Conservation (phyloP, 2,888 invertebrate genomes). For the Aspidiotus destructor region DNA sequence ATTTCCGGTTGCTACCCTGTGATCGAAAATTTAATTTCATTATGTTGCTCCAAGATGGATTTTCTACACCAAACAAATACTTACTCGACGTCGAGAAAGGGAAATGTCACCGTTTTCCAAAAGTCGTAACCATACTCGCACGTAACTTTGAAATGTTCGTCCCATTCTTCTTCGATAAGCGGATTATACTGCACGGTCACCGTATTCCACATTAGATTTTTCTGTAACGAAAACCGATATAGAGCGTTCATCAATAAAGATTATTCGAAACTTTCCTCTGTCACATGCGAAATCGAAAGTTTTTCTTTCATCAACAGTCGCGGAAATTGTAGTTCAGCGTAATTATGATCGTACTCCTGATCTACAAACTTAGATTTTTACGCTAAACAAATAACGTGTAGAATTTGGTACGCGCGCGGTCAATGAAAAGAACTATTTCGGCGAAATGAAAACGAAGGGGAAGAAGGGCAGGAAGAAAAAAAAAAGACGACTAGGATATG, state of each 20-base stretch:
- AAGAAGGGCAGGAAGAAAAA: too few species aligned
- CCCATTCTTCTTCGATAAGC: constrained; percentile 84
- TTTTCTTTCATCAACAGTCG: too few species aligned
- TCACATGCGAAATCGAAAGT: background rate
- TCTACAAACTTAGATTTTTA: too few species aligned
- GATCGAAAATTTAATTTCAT: constrained; percentile 37
- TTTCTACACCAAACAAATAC: constrained; percentile 42
- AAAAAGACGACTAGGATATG: too few species aligned
- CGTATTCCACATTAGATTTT: constrained; percentile 95
- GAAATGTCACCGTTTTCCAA: constrained; percentile 93
- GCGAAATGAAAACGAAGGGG: too few species aligned
- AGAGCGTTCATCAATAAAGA: background rate
- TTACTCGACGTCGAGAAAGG: constrained; percentile 89
- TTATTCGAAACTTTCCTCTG: background rate
- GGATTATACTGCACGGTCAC: constrained; percentile 90
- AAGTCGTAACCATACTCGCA: constrained; percentile 94
- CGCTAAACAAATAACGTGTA: too few species aligned
- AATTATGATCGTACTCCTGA: too few species aligned
- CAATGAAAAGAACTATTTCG: too few species aligned
- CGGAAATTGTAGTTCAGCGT: too few species aligned
- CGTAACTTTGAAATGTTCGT: constrained; percentile 90
- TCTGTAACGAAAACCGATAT: constrained; percentile 47
- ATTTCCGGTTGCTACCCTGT: constrained; percentile 84
- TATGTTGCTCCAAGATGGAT: background rate
- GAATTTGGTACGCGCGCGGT: too few species aligned